Base-by-base conservation (phyloP, 2,888 invertebrate species). In the Taenaris catops region DNA sequence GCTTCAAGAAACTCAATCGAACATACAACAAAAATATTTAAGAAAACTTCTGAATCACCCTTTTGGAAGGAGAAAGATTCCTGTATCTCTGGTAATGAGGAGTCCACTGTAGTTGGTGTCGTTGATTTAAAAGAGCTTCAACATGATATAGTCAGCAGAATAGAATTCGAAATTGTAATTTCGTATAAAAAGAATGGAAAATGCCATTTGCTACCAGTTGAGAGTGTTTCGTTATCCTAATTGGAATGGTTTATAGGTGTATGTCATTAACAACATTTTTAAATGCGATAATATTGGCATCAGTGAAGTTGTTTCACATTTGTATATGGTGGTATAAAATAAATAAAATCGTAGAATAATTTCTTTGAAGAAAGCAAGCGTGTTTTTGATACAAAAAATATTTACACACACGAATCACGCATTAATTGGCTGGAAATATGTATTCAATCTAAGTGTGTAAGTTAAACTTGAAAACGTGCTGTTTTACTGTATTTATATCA, bases 11-110 rank as follows among this genome's bases (percentile, higher is more conserved):
- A 28, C n/a, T 63, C 74, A 18, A 38, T 74, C 9, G 48, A 57
- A 8, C 78, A 81, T 41, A 57, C 49, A 5, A 74, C 79, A 28
- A 76, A 71, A 43, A 11, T 79, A n/a, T 81, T 56, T 50, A 48
- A 61, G 20, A 52, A 49, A 29, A 49, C 33, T 0, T 9, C 42
- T 1, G 16, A n/a, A 10, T 9, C 58, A 16, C 73, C 73, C 6
- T 63, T 52, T 48, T 79, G 74, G 73, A 51, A 44, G 11, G 65
- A 72, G 46, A 55, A 34, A 3, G 9, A 42, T n/a, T n/a, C n/a
- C n/a, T n/a, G n/a, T n/a, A n/a, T n/a, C n/a, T n/a, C n/a, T 2
- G 24, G 74, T 2, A 34, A 41, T 34, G 44, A 58, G 1, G 49
- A 64, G 19, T 47, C 51, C 1, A 55, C 55, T 3, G 33, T 79